A percentile compares a stretch with the other conserved stretches of the same genome.
Conservation (phyloP, 2,888 invertebrate genomes). For the Sinhomidia bicolor region DNA sequence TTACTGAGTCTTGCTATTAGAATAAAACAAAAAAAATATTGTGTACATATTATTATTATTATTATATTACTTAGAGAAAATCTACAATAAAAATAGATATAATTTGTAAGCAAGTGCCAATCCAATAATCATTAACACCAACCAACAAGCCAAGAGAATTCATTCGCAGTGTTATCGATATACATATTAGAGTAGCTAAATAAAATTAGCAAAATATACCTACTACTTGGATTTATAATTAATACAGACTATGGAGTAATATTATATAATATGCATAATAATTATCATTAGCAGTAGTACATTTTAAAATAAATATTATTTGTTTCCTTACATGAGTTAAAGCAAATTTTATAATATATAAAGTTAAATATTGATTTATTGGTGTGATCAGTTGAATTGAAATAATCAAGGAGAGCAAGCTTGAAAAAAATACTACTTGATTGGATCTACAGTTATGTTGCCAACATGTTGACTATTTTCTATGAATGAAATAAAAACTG, state of each 20-base stretch:
- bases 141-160: conserved; percentile 2
- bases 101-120: conserved; percentile 54
- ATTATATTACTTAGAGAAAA: too few relatives aligned
- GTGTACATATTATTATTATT: not conserved
- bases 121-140: not conserved
- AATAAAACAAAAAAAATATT: not conserved
- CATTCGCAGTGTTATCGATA: not conserved
- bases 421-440: too few relatives aligned
- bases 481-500: not conserved
- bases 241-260: too few relatives aligned
- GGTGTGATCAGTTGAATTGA: too few relatives aligned
- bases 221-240: not conserved
- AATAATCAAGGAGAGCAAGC: too few relatives aligned
- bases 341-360: too few relatives aligned
- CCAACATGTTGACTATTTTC: conserved; percentile 3
- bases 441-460: not conserved
- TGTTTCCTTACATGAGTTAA: too few relatives aligned
- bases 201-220: not conserved
- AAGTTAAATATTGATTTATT: too few relatives aligned
- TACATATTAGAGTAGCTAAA: not conserved
- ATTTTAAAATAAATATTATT: too few relatives aligned
- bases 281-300: too few relatives aligned
- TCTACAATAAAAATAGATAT: not conserved
- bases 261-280: too few relatives aligned
- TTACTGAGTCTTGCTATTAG: too few relatives aligned